A percentile compares a stretch with the other conserved stretches of the same genome.
These are phyloP conservation scores for Eptatretus burgeri DNA, from an alignment of 2,113 vertebrate genomes.

Conservation along the genomic window DNA sequence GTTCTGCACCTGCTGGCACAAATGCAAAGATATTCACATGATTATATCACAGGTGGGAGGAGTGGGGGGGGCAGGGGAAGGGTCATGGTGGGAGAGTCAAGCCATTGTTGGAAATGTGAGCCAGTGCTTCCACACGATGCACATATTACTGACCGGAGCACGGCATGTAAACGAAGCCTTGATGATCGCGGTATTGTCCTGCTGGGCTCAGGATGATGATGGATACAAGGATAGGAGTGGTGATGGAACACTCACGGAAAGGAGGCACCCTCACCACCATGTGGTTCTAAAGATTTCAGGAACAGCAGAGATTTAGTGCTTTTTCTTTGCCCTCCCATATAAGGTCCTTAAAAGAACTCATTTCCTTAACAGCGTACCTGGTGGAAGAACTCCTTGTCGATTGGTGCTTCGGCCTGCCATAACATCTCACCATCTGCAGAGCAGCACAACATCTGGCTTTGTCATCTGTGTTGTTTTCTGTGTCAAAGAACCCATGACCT, in stretches of 20 bases:
- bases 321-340: too few relatives aligned
- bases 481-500: too few relatives aligned
- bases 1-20: too few relatives aligned
- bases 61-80: too few relatives aligned
- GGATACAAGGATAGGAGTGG: neutral
- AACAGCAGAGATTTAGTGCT: too few relatives aligned
- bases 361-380: neutral
- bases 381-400: constrained; percentile 1
- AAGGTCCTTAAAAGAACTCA: too few relatives aligned
- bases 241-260: neutral
- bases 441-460: neutral
- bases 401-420: constrained; percentile 1
- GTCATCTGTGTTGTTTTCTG: too few relatives aligned
- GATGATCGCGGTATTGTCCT: neutral
- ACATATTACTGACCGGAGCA: neutral
- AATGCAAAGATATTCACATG: too few relatives aligned
- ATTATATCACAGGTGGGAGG: too few relatives aligned
- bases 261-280: neutral
- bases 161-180: neutral
- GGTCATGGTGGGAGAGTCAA: too few relatives aligned
- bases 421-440: neutral
- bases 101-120: too few relatives aligned
- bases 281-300: neutral
- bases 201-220: neutral
- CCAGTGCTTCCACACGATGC: too few relatives aligned